phyloP scores from a whole-genome alignment of 2,888 invertebrate species.

The Lepeophtheirus nordmannii region DNA sequence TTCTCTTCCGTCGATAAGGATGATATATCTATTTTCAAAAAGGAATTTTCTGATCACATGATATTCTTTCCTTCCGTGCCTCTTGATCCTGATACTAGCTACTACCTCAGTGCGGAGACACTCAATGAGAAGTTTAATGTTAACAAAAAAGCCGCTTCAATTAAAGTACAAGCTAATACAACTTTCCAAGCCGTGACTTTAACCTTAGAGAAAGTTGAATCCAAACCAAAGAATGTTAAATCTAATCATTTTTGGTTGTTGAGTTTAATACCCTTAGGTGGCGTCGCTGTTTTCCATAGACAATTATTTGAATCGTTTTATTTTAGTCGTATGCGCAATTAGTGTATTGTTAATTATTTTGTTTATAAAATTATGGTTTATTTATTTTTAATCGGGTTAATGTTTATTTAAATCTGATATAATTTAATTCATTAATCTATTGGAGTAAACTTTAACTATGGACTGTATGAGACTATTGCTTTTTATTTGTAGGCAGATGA shows the following conservation, averaged over 20 bases:
- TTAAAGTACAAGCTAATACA: not conserved
- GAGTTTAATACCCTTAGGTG: not conserved
- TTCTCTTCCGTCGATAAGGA: not conserved
- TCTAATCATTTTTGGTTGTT: not conserved
- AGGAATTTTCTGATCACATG: not conserved
- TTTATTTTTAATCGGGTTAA: no score
- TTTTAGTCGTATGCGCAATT: constrained; percentile 2
- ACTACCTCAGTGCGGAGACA: not conserved
- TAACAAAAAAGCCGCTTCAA: not conserved
- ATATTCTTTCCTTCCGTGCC: not conserved
- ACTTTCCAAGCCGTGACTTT: constrained; percentile 4
- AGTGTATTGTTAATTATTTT: constrained; percentile 1
- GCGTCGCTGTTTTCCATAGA: not conserved
- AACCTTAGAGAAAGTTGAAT: not conserved
- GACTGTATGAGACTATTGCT: not conserved
- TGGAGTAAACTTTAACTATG: no score
- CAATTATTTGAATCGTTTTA: not conserved
- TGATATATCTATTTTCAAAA: not conserved
- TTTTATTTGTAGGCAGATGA: constrained; percentile 2
- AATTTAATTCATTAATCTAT: no score
- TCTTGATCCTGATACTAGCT: not conserved
- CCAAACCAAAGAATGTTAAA: not conserved
- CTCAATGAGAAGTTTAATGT: not conserved
- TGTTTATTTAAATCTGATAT: no score
- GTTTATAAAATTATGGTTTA: no score